Percentiles rank a stretch among this genome's conserved stretches.
Conservation (phyloP, 2,888 invertebrate genomes). For the Eulithis testata region DNA sequence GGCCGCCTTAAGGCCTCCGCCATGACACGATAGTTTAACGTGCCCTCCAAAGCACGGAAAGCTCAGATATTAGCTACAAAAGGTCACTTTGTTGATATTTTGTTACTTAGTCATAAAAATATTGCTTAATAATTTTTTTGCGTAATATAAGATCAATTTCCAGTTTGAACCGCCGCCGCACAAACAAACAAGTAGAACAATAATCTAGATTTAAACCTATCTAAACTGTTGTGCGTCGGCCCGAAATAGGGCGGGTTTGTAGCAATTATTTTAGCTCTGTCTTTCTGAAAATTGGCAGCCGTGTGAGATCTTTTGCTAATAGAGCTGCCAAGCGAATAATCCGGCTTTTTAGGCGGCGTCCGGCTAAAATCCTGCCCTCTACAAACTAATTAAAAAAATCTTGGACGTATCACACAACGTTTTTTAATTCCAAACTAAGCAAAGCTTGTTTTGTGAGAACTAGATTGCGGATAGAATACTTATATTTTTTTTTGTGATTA, state of each 20-base stretch:
- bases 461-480: no score
- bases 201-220: conserved; percentile 78
- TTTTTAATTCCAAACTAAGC: no score
- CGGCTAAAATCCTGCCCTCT: background rate
- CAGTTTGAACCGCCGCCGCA: conserved; percentile 1
- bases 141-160: conserved; percentile 6
- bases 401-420: no score
- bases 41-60: no score
- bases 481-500: no score
- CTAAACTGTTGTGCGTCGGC: conserved; percentile 72
- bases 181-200: conserved; percentile 45
- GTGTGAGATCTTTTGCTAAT: conserved; percentile 77
- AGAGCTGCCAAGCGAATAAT: conserved; percentile 5
- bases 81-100: no score
- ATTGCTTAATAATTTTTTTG: background rate
- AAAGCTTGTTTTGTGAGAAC: no score
- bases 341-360: conserved; percentile 19
- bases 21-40: no score
- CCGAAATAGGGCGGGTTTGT: conserved; percentile 83
- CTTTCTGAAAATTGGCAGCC: conserved; percentile 85
- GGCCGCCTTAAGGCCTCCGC: no score
- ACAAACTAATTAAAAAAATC: no score
- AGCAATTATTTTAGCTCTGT: conserved; percentile 83
- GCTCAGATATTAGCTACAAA: no score
- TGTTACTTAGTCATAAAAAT: no score